Evolutionary conservation across 30 jellyfish, hydroid and myxozoan species (phyloP), one percentile per base, ranked within the genome.

Genomic region (Aurelia aurita): DNA sequence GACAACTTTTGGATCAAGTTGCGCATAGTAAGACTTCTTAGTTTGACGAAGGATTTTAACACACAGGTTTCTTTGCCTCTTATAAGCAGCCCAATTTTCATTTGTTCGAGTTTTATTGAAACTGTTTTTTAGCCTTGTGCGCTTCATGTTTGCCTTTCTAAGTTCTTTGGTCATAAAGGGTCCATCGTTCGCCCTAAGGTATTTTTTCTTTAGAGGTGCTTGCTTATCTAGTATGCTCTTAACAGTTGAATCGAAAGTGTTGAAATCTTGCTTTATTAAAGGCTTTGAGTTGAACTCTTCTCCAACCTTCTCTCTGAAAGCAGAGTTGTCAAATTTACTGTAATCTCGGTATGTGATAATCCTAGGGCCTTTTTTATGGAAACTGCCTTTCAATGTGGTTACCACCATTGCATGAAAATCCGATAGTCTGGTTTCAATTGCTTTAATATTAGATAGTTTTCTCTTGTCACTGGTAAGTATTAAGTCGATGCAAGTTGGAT

Each of bases 271-370:
- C 72, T 59, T 59, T 27, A 32, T 32, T 66, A 66, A 66, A 66
- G 79, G 79, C 25, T 66, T 66, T 66, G 79, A 66, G 59, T 66
- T 66, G 13, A 66, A 66, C 79, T 66, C 59, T 66, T 66, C 79
- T 66, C 79, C 79, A 23, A 66, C 79, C 79, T 66, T 66, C 79
- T 66, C 79, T 66, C 79, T 66, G 79, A 66, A 66, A 20, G 79
- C 58, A 23, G 22, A 15, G 72, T 59, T 59, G 72, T 59, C 72
- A 21, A 59, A 59, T 59, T 59, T 59, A 59, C 72, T 59, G 72
- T 59, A 59, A 59, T 59, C 72, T 59, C 72, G 72, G 72, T 59
- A 59, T 18, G 72, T 59, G 72, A 59, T 10, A 59, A 59, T 59
- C 72, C 72, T 59, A 59, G 72, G 72, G 72, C 72, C 72, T n/a